A percentile compares a stretch with the other conserved stretches of the same genome.
Evolutionary conservation across 2,888 invertebrate species (phyloP).

Genomic region (Spodoptera exigua): DNA sequence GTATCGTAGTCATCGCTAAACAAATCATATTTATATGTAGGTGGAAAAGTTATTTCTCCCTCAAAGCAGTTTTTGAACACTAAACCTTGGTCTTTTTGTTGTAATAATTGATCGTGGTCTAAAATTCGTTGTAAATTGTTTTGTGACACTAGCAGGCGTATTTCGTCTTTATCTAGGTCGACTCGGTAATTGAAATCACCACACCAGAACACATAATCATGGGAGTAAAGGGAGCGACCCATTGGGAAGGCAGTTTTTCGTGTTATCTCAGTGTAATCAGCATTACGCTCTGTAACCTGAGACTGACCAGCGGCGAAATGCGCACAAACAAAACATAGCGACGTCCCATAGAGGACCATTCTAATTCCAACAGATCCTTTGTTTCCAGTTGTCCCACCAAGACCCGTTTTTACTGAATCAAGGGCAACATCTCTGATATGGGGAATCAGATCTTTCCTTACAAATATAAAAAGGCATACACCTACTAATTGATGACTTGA

Average conservation of each 20-base stretch:
- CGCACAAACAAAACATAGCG: conserved; percentile 99
- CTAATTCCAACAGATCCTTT: conserved; percentile 98
- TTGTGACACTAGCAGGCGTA: conserved; percentile 94
- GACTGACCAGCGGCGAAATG: conserved; percentile 99
- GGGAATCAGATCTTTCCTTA: conserved; percentile 96
- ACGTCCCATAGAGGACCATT: conserved; percentile 97
- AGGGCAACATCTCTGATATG: conserved; percentile 97
- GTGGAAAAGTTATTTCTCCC: conserved; percentile 96
- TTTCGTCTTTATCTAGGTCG: conserved; percentile 98
- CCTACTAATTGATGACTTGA: conserved; percentile 99
- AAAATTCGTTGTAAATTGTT: conserved; percentile 93
- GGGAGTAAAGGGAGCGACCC: conserved; percentile 97
- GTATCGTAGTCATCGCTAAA: conserved; percentile 99
- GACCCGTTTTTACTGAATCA: conserved; percentile 99
- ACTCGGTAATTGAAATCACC: conserved; percentile 99
- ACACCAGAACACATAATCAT: conserved; percentile 99
- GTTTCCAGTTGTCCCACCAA: conserved; percentile 99
- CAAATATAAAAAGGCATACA: conserved; percentile 98
- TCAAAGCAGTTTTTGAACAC: conserved; percentile 98
- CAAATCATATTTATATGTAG: conserved; percentile 99
- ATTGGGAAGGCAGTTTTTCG: conserved; percentile 97
- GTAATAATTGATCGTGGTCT: conserved; percentile 96
- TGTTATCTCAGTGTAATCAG: conserved; percentile 98
- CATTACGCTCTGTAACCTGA: conserved; percentile 97
- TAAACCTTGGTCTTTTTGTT: conserved; percentile 93